These are phyloP conservation scores for Metopia argyrocephala DNA, from an alignment of 2,888 invertebrate species.

Conservation along the genomic window DNA sequence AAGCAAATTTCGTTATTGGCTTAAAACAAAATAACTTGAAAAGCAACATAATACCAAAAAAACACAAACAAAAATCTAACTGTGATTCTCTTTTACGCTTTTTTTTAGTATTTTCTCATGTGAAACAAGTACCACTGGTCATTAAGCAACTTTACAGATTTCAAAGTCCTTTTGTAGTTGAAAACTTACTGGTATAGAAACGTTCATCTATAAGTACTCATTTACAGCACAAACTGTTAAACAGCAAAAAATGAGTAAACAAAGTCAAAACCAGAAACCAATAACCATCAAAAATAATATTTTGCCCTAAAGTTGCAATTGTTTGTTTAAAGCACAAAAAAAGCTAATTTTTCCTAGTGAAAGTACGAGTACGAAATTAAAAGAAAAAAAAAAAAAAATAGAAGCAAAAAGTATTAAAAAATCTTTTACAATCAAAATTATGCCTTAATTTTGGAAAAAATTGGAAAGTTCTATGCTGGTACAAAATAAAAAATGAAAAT, in stretches of 20 bases:
- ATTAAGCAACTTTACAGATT: too few relatives aligned
- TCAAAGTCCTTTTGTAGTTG: too few relatives aligned
- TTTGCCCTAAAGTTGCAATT: slow-evolving; percentile 29
- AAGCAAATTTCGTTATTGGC: not conserved
- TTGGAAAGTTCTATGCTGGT: too few relatives aligned
- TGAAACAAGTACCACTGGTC: not conserved
- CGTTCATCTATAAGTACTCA: too few relatives aligned
- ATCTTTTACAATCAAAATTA: too few relatives aligned
- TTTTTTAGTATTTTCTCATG: not conserved
- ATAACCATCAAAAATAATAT: slow-evolving; percentile 53
- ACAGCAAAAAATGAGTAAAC: not conserved
- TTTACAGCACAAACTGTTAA: not conserved
- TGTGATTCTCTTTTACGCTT: not conserved
- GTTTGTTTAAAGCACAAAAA: slow-evolving; percentile 29
- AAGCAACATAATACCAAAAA: not conserved
- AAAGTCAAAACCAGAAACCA: slow-evolving; percentile 15
- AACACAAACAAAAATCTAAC: not conserved
- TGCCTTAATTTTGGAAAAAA: too few relatives aligned
- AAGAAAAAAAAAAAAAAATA: too few relatives aligned
- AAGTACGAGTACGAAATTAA: too few relatives aligned
- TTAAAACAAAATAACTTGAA: not conserved
- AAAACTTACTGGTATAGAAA: too few relatives aligned
- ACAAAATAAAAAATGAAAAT: too few relatives aligned
- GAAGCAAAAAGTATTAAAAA: too few relatives aligned
- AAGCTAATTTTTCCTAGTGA: too few relatives aligned